Conservation (phyloP, 2,888 invertebrate genomes). For the Steinernema hermaphroditum region DNA sequence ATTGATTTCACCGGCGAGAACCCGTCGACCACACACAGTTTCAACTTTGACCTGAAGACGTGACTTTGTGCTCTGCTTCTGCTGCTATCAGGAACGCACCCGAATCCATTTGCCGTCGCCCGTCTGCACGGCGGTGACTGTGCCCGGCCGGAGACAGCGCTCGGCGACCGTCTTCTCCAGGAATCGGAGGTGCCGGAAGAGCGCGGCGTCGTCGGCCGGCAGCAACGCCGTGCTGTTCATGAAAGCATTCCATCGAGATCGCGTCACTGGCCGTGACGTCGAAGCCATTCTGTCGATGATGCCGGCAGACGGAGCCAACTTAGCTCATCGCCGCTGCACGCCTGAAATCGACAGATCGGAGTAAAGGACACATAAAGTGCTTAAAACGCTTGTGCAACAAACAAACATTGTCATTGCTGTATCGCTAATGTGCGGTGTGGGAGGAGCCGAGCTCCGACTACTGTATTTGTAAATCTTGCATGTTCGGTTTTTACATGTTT, state of each 20-base stretch:
- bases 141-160: slow-evolving; percentile 12
- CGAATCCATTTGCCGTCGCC: slow-evolving; percentile 1
- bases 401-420: slow-evolving; percentile 14
- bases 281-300: slow-evolving; percentile 3
- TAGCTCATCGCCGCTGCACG: neutral
- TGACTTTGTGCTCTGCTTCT: neutral
- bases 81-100: neutral
- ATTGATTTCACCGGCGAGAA: slow-evolving; percentile 11
- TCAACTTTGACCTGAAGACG: slow-evolving; percentile 30
- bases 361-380: neutral
- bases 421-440: slow-evolving; percentile 13
- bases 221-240: slow-evolving; percentile 9
- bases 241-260: slow-evolving; percentile 16
- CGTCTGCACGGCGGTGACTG: neutral
- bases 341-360: neutral
- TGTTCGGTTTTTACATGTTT: slow-evolving; percentile 11
- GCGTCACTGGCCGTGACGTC: slow-evolving; percentile 5
- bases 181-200: neutral
- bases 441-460: slow-evolving; percentile 14
- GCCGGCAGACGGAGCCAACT: neutral
- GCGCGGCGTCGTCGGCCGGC: neutral
- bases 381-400: neutral
- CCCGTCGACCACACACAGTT: slow-evolving; percentile 4
- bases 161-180: slow-evolving; percentile 6
- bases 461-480: slow-evolving; percentile 13